Evolutionary conservation across 2,797 vertebrate genomes (phyloP).

Genomic region (Syngnathus acus): DNA sequence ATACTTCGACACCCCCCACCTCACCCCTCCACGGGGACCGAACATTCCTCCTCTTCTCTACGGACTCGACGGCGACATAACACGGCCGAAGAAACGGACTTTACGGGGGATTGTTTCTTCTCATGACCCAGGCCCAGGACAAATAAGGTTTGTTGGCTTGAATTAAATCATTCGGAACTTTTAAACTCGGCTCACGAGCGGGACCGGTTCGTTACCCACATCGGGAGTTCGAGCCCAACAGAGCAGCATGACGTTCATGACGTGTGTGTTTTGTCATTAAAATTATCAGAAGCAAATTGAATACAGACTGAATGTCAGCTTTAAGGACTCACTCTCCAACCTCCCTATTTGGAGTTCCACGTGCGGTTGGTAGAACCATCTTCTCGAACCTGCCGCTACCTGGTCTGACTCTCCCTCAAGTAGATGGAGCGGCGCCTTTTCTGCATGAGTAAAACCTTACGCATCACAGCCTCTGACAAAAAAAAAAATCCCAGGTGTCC

Average conservation of each 20-base stretch:
- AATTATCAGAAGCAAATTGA: not conserved
- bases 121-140: conserved; percentile 30
- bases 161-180: not conserved
- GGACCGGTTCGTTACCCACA: not conserved
- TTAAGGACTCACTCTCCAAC: too few species aligned
- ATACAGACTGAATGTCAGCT: too few species aligned
- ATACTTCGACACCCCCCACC: not conserved
- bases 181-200: not conserved
- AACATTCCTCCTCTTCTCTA: conserved; percentile 40
- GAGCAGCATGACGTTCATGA: not conserved
- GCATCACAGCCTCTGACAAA: not conserved
- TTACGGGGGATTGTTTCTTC: conserved; percentile 5
- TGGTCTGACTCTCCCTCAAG: not conserved
- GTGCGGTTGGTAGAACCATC: not conserved
- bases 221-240: not conserved
- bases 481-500: not conserved
- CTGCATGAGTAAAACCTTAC: conserved; percentile 31
- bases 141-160: conserved; percentile 29
- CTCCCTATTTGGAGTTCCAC: not conserved
- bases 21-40: conserved; percentile 11
- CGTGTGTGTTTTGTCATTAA: not conserved
- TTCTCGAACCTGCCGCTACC: not conserved
- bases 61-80: conserved; percentile 16
- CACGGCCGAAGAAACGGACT: conserved; percentile 13
- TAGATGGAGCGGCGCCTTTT: not conserved